Conservation (phyloP, 2,888 invertebrate genomes). For the Quadriops clusia region DNA sequence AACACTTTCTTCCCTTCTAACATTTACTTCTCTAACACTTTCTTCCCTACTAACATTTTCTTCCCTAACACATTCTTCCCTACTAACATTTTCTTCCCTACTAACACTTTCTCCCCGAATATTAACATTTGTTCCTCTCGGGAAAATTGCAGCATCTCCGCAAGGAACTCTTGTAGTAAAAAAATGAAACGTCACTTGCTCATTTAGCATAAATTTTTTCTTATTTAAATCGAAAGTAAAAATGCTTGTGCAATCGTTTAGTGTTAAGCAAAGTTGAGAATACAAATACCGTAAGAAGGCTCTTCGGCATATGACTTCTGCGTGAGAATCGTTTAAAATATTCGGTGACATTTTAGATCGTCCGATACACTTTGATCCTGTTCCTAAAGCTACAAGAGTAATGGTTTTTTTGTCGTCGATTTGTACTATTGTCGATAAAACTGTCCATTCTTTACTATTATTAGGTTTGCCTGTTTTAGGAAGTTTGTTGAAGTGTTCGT, state of each 20-base stretch:
- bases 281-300: conserved; percentile 70
- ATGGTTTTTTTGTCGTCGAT: conserved; percentile 33
- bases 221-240: conserved; percentile 16
- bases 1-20: neutral
- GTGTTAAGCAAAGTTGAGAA: conserved; percentile 42
- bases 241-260: conserved; percentile 22
- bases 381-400: conserved; percentile 70
- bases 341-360: conserved; percentile 49
- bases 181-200: conserved; percentile 61
- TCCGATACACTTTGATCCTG: conserved; percentile 88
- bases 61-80: too few species aligned
- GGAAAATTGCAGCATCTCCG: conserved; percentile 85
- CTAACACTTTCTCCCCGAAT: too few species aligned
- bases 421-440: conserved; percentile 61
- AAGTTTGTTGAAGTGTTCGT: conserved; percentile 46
- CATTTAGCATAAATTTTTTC: conserved; percentile 28
- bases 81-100: too few species aligned
- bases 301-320: conserved; percentile 77
- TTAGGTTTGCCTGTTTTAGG: conserved; percentile 74
- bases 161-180: conserved; percentile 83
- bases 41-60: too few species aligned
- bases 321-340: conserved; percentile 81
- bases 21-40: too few species aligned
- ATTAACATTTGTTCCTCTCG: conserved; percentile 42
- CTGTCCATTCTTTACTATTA: conserved; percentile 70